Percentiles rank a stretch among this genome's conserved stretches.
These are phyloP conservation scores for Bedellia somnulentella DNA, from an alignment of 2,888 invertebrate species.

Conservation along the genomic window DNA sequence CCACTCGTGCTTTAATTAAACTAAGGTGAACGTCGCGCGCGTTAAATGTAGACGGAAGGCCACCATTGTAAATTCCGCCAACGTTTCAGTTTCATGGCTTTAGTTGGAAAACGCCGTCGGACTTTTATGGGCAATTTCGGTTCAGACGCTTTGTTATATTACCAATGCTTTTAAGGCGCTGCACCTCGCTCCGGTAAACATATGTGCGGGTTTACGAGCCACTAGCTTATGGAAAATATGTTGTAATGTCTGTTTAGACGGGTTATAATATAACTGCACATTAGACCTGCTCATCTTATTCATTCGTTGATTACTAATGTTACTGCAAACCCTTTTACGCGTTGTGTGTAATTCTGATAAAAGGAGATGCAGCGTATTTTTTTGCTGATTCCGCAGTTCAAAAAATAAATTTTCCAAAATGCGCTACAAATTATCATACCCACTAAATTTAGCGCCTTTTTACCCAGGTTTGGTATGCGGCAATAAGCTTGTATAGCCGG, in stretches of 20 bases:
- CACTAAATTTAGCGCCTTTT: too few relatives aligned
- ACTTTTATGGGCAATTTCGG: slow-evolving; percentile 62
- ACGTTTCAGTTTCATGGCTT: slow-evolving; percentile 59
- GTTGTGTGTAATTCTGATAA: too few relatives aligned
- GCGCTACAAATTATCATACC: too few relatives aligned
- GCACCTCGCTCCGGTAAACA: slow-evolving; percentile 54
- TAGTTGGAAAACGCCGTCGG: slow-evolving; percentile 58
- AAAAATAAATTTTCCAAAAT: too few relatives aligned
- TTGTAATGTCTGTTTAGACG: slow-evolving; percentile 31
- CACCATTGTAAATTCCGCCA: slow-evolving; percentile 55
- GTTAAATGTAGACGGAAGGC: slow-evolving; percentile 50
- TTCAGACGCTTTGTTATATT: slow-evolving; percentile 63
- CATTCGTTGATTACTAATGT: too few relatives aligned
- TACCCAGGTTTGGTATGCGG: too few relatives aligned
- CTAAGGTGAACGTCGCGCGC: slow-evolving; percentile 48
- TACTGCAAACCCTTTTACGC: too few relatives aligned
- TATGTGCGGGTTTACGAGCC: slow-evolving; percentile 50
- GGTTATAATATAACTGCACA: too few relatives aligned
- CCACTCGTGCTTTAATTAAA: slow-evolving; percentile 42
- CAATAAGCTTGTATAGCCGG: too few relatives aligned
- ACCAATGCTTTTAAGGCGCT: slow-evolving; percentile 62
- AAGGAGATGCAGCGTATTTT: too few relatives aligned
- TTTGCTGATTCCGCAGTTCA: too few relatives aligned
- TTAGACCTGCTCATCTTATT: too few relatives aligned
- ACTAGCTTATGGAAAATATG: slow-evolving; percentile 50